Evolutionary conservation across 2,888 invertebrate species (phyloP).

Genomic region (Tupiocoris notatus): DNA sequence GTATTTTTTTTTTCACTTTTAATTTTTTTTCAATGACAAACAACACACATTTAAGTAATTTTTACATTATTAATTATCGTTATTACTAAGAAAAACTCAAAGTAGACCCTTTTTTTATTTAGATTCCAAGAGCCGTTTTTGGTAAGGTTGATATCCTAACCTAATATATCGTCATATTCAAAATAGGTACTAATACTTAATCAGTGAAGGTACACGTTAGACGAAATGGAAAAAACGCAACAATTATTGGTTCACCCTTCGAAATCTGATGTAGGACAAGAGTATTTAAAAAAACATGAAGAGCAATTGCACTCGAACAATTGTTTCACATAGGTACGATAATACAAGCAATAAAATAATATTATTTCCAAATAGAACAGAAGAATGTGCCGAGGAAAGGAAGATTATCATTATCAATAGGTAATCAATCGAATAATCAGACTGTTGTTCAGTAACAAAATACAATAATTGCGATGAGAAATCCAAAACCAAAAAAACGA

Average conservation of each 20-base stretch:
- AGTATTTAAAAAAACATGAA: no score
- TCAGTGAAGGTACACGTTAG: not conserved
- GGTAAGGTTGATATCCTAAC: constrained; percentile 48
- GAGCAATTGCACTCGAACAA: no score
- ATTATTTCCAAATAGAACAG: not conserved
- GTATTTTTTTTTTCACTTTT: constrained; percentile 33
- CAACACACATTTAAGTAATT: constrained; percentile 42
- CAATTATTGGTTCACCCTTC: not conserved
- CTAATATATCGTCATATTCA: constrained; percentile 41
- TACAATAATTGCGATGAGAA: no score
- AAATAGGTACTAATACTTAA: constrained; percentile 1
- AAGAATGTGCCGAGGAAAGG: not conserved
- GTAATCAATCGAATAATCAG: not conserved
- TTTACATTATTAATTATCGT: constrained; percentile 36
- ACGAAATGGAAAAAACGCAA: not conserved
- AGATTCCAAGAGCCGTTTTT: constrained; percentile 33
- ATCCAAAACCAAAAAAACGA: no score
- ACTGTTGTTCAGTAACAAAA: not conserved
- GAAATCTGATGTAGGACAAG: no score
- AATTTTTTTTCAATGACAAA: constrained; percentile 27
- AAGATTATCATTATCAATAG: not conserved
- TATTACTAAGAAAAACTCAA: constrained; percentile 40
- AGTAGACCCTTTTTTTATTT: constrained; percentile 40
- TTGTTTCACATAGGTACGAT: no score
- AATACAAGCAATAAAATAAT: no score